Conservation (phyloP, 2,888 invertebrate genomes). For the Biston betularia region DNA sequence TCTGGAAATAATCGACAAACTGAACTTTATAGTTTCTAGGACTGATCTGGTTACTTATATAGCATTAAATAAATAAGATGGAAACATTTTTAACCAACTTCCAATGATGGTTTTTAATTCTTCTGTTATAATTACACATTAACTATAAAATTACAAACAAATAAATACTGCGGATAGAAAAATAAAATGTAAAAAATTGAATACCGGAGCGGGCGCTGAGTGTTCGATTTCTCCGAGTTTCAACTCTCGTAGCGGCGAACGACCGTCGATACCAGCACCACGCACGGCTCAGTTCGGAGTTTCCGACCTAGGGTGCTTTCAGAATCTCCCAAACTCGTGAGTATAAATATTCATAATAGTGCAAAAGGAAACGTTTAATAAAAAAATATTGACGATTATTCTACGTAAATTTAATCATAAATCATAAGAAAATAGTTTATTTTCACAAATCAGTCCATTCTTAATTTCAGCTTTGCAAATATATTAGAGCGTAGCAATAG, state of each 20-base stretch:
- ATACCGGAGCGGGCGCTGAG: conserved; percentile 14
- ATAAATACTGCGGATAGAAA: not conserved
- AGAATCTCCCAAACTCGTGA: conserved; percentile 4
- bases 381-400: not conserved
- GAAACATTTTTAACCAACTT: too few species aligned
- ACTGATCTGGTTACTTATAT: too few species aligned
- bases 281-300: conserved; percentile 2
- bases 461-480: not conserved
- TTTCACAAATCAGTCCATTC: not conserved
- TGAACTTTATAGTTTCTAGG: too few species aligned
- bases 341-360: not conserved
- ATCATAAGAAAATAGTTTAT: not conserved
- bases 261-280: not conserved
- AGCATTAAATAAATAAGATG: too few species aligned
- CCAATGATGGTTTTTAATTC: too few species aligned
- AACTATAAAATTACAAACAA: too few species aligned
- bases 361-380: not conserved
- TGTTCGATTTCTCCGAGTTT: not conserved
- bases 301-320: not conserved
- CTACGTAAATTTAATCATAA: not conserved
- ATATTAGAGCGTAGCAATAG: too few species aligned
- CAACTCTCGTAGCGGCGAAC: not conserved
- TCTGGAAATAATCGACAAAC: not conserved
- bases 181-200: conserved; percentile 7
- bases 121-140: too few species aligned